Base-by-base conservation (phyloP, 2,888 invertebrate species). In the Nemotelus pantherinus region DNA sequence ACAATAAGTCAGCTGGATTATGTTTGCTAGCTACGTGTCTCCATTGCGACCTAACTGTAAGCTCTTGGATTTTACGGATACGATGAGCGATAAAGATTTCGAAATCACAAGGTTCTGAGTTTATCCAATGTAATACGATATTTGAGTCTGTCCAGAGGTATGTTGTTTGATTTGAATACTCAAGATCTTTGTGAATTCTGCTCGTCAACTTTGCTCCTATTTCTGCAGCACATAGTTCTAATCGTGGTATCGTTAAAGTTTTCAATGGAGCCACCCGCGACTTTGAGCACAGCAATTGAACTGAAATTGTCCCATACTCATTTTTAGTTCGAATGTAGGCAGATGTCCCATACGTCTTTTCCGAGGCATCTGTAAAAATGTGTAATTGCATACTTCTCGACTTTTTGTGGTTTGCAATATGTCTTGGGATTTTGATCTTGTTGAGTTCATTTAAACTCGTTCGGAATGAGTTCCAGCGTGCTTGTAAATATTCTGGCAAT, bases 1-100 rank as follows among this genome's bases (percentile, higher is more conserved):
- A 79, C 3, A 80, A 53, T 7, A 77, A 50, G 64, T 79, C 79
- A 41, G 77, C 78, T 55, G 79, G 76, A 72, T 80, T 79, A 4
- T 77, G 57, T 2, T 64, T 50, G 43, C 76, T 77, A 3, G 3
- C 41, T 10, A 79, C 45, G 68, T 79, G 57, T 44, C 79, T 10
- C 77, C 77, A 78, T 39, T 45, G 67, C 3, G 4, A 3, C 4
- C 4, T 43, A 3, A 7, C 3, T 3, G 7, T 9, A 6, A 3
- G 5, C 43, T 48, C 25, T 25, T 63, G 63, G 43, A 63, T 63
- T 3, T 39, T 5, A 41, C 39, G 1, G 2, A 63, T 4, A 3
- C 63, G 3, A 43, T 63, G 3, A 3, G 63, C 63, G 25, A 63
- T 43, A 4, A 63, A 63, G 3, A 5, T 3, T 3, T 63, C 5